Percentiles rank a stretch among this genome's conserved stretches.
phyloP scores from a whole-genome alignment of 2,888 invertebrate genomes.

The Plagodis pulveraria region DNA sequence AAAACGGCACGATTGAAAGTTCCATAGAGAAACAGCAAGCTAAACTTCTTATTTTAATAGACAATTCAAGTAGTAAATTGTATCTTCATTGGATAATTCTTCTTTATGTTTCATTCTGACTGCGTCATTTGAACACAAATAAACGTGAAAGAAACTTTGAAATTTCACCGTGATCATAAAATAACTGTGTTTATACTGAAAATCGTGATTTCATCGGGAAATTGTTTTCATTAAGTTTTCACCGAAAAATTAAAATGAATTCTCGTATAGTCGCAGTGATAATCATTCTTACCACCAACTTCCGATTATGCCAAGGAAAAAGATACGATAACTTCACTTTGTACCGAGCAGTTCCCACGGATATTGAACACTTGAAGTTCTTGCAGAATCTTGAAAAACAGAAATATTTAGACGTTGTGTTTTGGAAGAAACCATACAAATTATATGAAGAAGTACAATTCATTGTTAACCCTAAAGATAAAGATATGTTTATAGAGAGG shows the following conservation, averaged over 20 bases:
- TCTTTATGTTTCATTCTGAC: neutral
- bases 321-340: slow-evolving; percentile 57
- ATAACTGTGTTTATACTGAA: too few relatives aligned
- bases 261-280: slow-evolving; percentile 44
- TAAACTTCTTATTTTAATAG: too few relatives aligned
- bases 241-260: slow-evolving; percentile 46
- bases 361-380: slow-evolving; percentile 59
- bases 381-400: slow-evolving; percentile 55
- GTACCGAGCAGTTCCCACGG: slow-evolving; percentile 47
- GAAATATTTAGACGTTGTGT: slow-evolving; percentile 61
- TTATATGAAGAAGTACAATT: slow-evolving; percentile 58
- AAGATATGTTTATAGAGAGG: slow-evolving; percentile 54
- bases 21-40: too few relatives aligned
- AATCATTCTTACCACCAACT: slow-evolving; percentile 48
- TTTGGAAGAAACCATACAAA: slow-evolving; percentile 62
- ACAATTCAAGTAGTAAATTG: too few relatives aligned
- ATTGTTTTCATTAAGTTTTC: too few relatives aligned
- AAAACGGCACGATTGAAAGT: too few relatives aligned
- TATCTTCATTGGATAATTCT: too few relatives aligned
- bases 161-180: slow-evolving; percentile 5
- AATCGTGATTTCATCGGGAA: too few relatives aligned
- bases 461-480: slow-evolving; percentile 55
- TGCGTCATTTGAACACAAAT: neutral
- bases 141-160: slow-evolving; percentile 17
- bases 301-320: slow-evolving; percentile 46